phyloP scores from a whole-genome alignment of 1,140 invertebrate species.

The Trissolcus basalis region DNA sequence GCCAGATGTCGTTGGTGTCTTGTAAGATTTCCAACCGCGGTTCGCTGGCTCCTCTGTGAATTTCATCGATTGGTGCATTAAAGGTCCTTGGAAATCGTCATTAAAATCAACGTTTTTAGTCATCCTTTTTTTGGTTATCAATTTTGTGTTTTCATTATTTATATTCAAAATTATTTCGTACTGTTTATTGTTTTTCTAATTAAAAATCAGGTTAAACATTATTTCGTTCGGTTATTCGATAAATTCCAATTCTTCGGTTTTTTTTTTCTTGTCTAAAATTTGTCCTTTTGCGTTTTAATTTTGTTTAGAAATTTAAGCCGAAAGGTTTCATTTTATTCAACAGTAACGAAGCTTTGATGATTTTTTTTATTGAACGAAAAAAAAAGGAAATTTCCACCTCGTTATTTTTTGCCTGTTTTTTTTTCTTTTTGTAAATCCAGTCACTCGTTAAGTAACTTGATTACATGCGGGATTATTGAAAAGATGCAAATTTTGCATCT shows the following conservation, averaged over 20 bases:
- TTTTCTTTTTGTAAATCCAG: conserved; percentile 48
- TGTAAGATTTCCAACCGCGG: conserved; percentile 76
- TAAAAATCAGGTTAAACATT: too few relatives aligned
- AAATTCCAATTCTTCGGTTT: too few relatives aligned
- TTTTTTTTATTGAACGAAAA: background rate
- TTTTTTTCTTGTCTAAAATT: too few relatives aligned
- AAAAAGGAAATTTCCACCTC: conserved; percentile 36
- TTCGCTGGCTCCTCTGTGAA: conserved; percentile 75
- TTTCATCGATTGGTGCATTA: conserved; percentile 71
- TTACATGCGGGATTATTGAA: conserved; percentile 43
- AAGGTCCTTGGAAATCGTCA: conserved; percentile 51
- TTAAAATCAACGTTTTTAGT: conserved; percentile 6
- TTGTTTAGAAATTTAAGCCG: too few relatives aligned
- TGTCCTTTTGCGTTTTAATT: too few relatives aligned
- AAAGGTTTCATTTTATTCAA: too few relatives aligned
- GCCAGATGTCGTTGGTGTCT: conserved; percentile 74
- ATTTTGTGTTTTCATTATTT: conserved; percentile 1
- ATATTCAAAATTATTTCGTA: too few relatives aligned
- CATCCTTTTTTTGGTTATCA: background rate
- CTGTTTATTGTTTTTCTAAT: too few relatives aligned
- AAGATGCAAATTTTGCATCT: conserved; percentile 25
- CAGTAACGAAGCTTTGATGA: too few relatives aligned
- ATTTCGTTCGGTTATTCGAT: too few relatives aligned
- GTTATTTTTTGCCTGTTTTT: conserved; percentile 52
- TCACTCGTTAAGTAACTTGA: conserved; percentile 53